Evolutionary conservation across 2,888 invertebrate species (phyloP).

Genomic region (Falcaria lacertinaria): DNA sequence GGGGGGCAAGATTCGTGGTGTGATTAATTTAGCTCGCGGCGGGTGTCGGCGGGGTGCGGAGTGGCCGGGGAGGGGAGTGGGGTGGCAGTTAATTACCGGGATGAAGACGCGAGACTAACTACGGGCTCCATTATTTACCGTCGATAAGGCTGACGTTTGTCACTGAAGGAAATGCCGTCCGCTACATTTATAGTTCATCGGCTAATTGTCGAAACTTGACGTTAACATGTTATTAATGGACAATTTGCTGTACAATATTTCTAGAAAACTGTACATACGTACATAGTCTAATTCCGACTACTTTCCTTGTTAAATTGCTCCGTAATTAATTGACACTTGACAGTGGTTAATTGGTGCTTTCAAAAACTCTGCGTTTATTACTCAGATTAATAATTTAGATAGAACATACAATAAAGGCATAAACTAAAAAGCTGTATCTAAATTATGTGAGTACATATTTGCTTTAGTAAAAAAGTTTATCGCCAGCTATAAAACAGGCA

Average conservation of each 20-base stretch:
- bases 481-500: neutral
- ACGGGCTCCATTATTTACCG: slow-evolving; percentile 74
- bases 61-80: slow-evolving; percentile 21
- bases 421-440: neutral
- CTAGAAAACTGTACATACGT: too few species aligned
- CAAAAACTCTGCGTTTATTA: too few species aligned
- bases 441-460: neutral
- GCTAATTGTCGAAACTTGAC: slow-evolving; percentile 45
- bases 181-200: slow-evolving; percentile 68
- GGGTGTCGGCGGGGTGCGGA: slow-evolving; percentile 25
- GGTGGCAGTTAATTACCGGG: slow-evolving; percentile 68
- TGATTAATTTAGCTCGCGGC: slow-evolving; percentile 72
- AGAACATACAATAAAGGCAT: neutral
- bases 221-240: slow-evolving; percentile 21
- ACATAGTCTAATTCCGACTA: too few species aligned
- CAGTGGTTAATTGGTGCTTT: slow-evolving; percentile 1
- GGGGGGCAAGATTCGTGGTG: slow-evolving; percentile 77
- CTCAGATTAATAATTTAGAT: neutral
- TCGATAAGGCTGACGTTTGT: slow-evolving; percentile 73
- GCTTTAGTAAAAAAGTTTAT: neutral
- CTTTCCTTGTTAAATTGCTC: slow-evolving; percentile 7
- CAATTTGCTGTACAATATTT: too few species aligned
- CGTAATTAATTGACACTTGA: slow-evolving; percentile 14
- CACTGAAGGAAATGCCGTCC: slow-evolving; percentile 69
- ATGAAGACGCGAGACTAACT: slow-evolving; percentile 77